Conservation (phyloP, 2,888 invertebrate species). For the Chrysomela aeneicollis region DNA sequence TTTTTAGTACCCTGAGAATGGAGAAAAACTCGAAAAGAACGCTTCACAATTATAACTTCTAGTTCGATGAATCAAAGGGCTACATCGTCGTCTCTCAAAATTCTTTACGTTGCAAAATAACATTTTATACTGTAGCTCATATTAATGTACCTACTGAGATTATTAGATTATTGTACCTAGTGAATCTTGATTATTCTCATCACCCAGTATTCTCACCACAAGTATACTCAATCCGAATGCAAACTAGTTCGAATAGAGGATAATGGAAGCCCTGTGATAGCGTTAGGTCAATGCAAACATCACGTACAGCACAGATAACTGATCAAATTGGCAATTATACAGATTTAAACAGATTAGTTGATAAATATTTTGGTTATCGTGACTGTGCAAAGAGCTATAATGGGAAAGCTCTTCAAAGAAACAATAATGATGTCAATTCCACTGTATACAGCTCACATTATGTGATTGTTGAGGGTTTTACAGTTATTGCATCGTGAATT, state of each 20-base stretch:
- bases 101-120: too few relatives aligned
- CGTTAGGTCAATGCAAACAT: slow-evolving; percentile 36
- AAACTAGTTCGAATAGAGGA: slow-evolving; percentile 44
- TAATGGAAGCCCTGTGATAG: slow-evolving; percentile 38
- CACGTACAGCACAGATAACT: slow-evolving; percentile 46
- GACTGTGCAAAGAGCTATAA: slow-evolving; percentile 34
- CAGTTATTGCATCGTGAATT: background rate
- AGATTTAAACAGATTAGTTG: slow-evolving; percentile 38
- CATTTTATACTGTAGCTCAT: too few relatives aligned
- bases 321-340: slow-evolving; percentile 43
- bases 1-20: too few relatives aligned
- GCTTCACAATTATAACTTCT: too few relatives aligned
- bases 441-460: background rate
- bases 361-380: slow-evolving; percentile 42
- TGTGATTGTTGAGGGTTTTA: background rate
- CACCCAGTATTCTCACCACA: slow-evolving; percentile 10
- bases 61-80: too few relatives aligned
- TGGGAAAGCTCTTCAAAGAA: slow-evolving; percentile 32
- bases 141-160: too few relatives aligned
- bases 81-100: too few relatives aligned
- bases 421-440: slow-evolving; percentile 29
- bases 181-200: background rate
- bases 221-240: slow-evolving; percentile 38
- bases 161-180: too few relatives aligned
- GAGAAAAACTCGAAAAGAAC: too few relatives aligned